Conservation (phyloP, 2,888 invertebrate species). For the Drosophila kuntzei region DNA sequence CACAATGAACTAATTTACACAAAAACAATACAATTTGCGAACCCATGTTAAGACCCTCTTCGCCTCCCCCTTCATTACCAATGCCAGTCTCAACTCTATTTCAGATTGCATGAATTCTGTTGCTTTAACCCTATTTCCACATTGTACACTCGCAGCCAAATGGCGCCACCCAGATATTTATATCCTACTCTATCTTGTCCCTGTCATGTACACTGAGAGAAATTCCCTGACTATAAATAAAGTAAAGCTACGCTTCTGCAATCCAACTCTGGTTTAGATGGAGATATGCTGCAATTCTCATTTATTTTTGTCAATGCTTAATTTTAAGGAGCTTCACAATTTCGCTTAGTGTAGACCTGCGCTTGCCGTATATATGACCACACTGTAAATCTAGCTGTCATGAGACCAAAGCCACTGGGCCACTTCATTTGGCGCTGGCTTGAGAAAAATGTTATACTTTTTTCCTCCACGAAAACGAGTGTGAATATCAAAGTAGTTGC, state of each 20-base stretch:
- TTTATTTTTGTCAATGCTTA: background rate
- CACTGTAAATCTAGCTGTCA: constrained; percentile 79
- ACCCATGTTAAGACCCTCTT: constrained; percentile 64
- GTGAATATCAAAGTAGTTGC: constrained; percentile 55
- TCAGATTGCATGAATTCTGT: constrained; percentile 41
- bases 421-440: constrained; percentile 65
- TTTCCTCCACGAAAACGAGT: constrained; percentile 6
- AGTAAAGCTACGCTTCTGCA: background rate
- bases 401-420: constrained; percentile 62
- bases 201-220: constrained; percentile 31
- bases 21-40: constrained; percentile 79
- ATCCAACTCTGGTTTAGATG: background rate
- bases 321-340: background rate
- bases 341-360: constrained; percentile 43
- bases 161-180: constrained; percentile 78
- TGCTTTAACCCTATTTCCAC: constrained; percentile 66
- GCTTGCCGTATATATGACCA: constrained; percentile 53
- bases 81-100: constrained; percentile 26
- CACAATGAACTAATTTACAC: constrained; percentile 78
- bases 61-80: constrained; percentile 2
- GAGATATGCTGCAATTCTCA: background rate
- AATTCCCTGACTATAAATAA: background rate
- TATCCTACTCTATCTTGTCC: constrained; percentile 45
- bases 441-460: constrained; percentile 19
- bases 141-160: constrained; percentile 66